Base-by-base conservation (phyloP, 1,140 invertebrate species). In the Plutomurus gul region DNA sequence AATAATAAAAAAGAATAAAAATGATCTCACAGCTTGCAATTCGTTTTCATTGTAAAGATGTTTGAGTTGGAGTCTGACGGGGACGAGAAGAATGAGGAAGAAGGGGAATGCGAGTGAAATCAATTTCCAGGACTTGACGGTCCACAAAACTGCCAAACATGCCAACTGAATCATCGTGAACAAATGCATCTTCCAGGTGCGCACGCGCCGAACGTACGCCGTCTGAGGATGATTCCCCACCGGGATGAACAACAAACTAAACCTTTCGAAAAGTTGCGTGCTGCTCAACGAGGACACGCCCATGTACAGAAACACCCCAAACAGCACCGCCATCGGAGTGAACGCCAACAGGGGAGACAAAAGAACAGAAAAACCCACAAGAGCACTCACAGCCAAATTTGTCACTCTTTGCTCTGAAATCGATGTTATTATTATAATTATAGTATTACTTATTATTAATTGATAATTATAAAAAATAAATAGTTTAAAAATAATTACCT, bases 21-120 rank as follows among this genome's bases (percentile, higher is more conserved):
- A 56, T 49, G n/a, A 60, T n/a, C 90, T 90, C 90, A 94, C 93
- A 82, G 93, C 94, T 85, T 92, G 88, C 37, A 98, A 87, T 87
- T 98, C 96, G 65, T 91, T 87, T 4, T 91, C 88, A 3, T 92
- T 93, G 86, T 96, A 98, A 47, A 95, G 86, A 60, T 89, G 88
- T 6, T 86, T 89, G 82, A 98, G 87, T 60, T 93, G 89, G 79
- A 91, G 90, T 51, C 96, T 89, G 25, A 97, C 87, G 3, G 96
- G 96, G 78, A 98, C 92, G 91, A 97, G 94, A 37, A 97, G 87
- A 47, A 97, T 92, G 11, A 98, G 89, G 86, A 97, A 94, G 86
- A 98, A 97, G 3, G 96, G 96, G 85, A 98, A 93, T 6, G 94
- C 94, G 5, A 98, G 88, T 1, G 96, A 95, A 80, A 93, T 92